A percentile compares a stretch with the other conserved stretches of the same genome.
phyloP scores from a whole-genome alignment of 2,113 vertebrate genomes.

The Mesoclemmys tuberculata region DNA sequence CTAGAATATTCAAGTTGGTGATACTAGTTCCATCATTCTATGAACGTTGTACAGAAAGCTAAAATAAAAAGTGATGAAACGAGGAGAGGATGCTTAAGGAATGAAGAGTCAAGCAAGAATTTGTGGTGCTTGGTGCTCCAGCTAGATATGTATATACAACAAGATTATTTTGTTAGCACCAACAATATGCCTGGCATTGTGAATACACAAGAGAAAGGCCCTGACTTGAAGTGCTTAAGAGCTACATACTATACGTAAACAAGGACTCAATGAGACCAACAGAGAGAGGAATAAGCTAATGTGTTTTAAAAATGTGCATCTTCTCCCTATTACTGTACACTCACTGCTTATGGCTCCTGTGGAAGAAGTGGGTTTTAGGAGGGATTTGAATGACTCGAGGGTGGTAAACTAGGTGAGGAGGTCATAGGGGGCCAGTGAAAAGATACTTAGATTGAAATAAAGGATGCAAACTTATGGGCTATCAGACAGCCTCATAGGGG shows the following conservation, averaged over 20 bases:
- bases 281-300: not conserved
- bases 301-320: not conserved
- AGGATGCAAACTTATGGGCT: not conserved
- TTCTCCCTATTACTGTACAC: not conserved
- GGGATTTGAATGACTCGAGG: not conserved
- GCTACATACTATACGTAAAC: not conserved
- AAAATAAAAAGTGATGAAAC: not conserved
- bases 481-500: not conserved
- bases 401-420: not conserved
- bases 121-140: not conserved
- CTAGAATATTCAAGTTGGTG: not conserved
- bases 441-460: not conserved
- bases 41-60: not conserved
- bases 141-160: not conserved
- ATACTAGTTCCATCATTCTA: not conserved
- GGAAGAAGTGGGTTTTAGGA: not conserved
- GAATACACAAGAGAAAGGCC: not conserved
- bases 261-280: not conserved
- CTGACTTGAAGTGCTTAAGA: not conserved
- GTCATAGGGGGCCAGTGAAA: not conserved
- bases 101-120: conserved; percentile 26
- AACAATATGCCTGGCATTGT: not conserved
- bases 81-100: not conserved
- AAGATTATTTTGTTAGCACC: not conserved
- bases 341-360: not conserved